Conservation (phyloP, 2,113 vertebrate species). For the Tenebrosternarchus preto region DNA sequence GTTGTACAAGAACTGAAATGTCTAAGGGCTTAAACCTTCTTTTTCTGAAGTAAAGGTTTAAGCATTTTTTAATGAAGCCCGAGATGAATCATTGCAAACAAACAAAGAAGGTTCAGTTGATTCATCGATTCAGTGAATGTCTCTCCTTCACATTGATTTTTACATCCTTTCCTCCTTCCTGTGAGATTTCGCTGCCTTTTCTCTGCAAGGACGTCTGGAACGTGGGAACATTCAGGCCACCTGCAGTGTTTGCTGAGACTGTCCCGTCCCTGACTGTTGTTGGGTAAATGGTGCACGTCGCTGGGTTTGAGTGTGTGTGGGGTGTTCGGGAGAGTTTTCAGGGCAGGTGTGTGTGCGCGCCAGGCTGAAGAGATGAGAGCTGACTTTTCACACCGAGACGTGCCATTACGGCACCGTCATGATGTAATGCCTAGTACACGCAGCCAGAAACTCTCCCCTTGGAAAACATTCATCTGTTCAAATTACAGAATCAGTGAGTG, state of each 20-base stretch:
- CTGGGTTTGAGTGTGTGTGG: not conserved
- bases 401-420: no score
- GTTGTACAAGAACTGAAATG: no score
- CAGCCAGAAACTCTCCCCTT: not conserved
- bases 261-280: not conserved
- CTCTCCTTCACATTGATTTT: not conserved
- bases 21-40: no score
- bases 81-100: not conserved
- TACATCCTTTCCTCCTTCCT: not conserved
- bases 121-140: not conserved
- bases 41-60: no score
- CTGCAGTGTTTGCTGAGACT: not conserved
- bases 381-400: no score
- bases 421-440: not conserved
- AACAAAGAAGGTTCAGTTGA: not conserved
- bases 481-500: not conserved
- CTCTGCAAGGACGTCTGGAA: not conserved
- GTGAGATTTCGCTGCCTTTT: no score
- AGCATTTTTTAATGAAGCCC: no score
- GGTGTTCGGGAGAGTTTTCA: no score
- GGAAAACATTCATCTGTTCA: not conserved
- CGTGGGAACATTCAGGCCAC: not conserved
- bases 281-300: not conserved
- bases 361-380: no score
- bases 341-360: no score